phyloP scores from a whole-genome alignment of 2,888 invertebrate species.

The Thyatira batis region DNA sequence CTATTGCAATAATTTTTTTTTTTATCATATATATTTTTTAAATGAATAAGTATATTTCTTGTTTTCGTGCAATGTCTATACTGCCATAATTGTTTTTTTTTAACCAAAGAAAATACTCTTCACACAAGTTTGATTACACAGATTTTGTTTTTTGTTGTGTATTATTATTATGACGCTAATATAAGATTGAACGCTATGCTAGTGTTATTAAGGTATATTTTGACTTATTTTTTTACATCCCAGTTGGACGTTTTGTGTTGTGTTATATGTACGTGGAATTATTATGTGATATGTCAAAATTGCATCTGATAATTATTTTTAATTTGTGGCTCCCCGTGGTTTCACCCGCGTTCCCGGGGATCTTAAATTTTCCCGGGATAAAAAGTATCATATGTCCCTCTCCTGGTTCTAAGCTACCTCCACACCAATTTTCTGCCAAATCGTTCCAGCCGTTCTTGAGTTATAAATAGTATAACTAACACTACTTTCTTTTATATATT shows the following conservation, averaged over 20 bases:
- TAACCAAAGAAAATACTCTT: constrained; percentile 1
- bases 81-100: not conserved
- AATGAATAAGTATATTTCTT: not conserved
- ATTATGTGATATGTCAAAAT: not conserved
- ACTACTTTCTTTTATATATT: too few species aligned
- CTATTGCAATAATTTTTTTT: too few species aligned
- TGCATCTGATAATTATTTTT: too few species aligned
- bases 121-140: not conserved
- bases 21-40: not conserved
- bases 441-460: too few species aligned
- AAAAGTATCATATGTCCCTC: too few species aligned
- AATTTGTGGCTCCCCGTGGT: too few species aligned
- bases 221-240: not conserved
- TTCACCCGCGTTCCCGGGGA: too few species aligned
- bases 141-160: not conserved
- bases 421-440: too few species aligned
- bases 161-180: not conserved
- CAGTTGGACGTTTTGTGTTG: constrained; percentile 1
- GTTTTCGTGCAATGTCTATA: not conserved
- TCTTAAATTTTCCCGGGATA: too few species aligned
- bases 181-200: not conserved
- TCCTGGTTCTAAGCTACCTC: too few species aligned
- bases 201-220: constrained; percentile 3
- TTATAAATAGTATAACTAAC: too few species aligned
- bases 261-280: not conserved